These are phyloP conservation scores for Zygogramma bicolorata DNA, from an alignment of 2,888 invertebrate species.

Conservation along the genomic window DNA sequence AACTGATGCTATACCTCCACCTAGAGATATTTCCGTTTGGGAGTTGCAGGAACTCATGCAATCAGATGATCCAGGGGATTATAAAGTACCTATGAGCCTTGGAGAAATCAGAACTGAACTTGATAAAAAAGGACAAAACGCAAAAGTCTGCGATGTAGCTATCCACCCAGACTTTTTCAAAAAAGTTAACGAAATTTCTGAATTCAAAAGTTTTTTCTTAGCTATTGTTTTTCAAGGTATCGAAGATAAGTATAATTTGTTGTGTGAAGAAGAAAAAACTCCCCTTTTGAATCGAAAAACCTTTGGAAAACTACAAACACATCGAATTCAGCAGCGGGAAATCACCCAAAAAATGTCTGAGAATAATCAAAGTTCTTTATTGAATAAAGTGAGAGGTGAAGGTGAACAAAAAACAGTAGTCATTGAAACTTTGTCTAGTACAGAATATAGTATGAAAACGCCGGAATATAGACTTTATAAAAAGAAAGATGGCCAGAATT, in stretches of 20 bases:
- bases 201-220: conserved; percentile 84
- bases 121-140: conserved; percentile 80
- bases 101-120: conserved; percentile 82
- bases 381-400: conserved; percentile 51
- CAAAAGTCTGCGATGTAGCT: conserved; percentile 86
- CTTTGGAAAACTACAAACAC: conserved; percentile 79
- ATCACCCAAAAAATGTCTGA: conserved; percentile 66
- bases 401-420: conserved; percentile 48
- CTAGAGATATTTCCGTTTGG: conserved; percentile 78
- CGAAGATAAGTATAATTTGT: conserved; percentile 82
- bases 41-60: conserved; percentile 78
- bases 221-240: conserved; percentile 84
- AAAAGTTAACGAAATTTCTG: conserved; percentile 77
- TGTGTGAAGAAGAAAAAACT: conserved; percentile 75
- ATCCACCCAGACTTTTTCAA: conserved; percentile 82
- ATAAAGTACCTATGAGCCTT: conserved; percentile 90
- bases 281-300: conserved; percentile 80
- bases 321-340: conserved; percentile 80
- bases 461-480: conserved; percentile 73
- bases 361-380: conserved; percentile 34
- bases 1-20: conserved; percentile 80
- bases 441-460: conserved; percentile 61
- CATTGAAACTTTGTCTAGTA: conserved; percentile 60
- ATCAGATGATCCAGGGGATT: conserved; percentile 77
- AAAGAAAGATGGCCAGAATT: conserved; percentile 70